A percentile compares a stretch with the other conserved stretches of the same genome.
Conservation (phyloP, 64 coral and sea anemone genomes). For the Pocillopora verrucosa region DNA sequence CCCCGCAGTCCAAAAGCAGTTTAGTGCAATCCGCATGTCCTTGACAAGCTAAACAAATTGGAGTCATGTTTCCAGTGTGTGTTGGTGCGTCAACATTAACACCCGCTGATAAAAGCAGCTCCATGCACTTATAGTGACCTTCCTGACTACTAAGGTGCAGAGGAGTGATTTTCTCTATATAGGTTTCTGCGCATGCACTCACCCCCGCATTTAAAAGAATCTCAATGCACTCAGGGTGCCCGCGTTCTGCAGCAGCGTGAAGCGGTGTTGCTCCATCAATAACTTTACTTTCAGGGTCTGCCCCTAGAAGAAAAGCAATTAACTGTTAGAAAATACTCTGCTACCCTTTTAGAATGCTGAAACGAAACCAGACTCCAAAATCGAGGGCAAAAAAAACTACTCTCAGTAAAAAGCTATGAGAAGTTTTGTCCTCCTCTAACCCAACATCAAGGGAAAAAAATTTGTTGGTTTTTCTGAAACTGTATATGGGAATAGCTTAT, state of each 20-base stretch:
- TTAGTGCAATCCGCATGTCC: constrained; percentile 63
- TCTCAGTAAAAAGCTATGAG: too few species aligned
- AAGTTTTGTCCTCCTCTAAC: too few species aligned
- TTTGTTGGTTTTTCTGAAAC: too few species aligned
- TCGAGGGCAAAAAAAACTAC: background rate
- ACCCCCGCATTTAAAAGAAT: constrained; percentile 57
- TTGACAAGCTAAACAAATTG: constrained; percentile 60
- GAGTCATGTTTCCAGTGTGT: constrained; percentile 50
- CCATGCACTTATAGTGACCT: constrained; percentile 64
- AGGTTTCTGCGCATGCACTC: constrained; percentile 42
- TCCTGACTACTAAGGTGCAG: constrained; percentile 61
- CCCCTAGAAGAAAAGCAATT: constrained; percentile 1
- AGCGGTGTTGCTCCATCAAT: constrained; percentile 68
- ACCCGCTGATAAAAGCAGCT: constrained; percentile 26
- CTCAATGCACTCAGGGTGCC: constrained; percentile 41
- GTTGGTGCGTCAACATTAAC: constrained; percentile 42
- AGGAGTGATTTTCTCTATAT: constrained; percentile 49
- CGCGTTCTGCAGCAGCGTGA: constrained; percentile 71
- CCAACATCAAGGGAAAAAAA: too few species aligned
- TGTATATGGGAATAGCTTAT: too few species aligned
- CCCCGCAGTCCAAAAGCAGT: constrained; percentile 56
- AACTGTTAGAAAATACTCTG: background rate
- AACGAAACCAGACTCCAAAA: background rate
- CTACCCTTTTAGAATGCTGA: background rate
- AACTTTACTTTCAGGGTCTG: constrained; percentile 35